phyloP scores from a whole-genome alignment of 2,888 invertebrate species.

The Frankliniella intonsa region DNA sequence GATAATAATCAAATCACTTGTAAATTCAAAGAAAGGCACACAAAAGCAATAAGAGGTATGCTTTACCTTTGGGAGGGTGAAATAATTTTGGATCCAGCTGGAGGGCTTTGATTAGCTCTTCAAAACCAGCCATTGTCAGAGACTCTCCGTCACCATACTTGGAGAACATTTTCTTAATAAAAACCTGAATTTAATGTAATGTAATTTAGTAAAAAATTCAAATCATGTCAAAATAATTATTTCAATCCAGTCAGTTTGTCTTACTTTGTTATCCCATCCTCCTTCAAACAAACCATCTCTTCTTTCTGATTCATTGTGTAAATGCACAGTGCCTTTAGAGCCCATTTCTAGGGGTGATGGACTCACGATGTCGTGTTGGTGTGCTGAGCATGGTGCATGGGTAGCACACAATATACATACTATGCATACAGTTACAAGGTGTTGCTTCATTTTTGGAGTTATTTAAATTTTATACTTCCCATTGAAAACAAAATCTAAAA shows the following conservation, averaged over 20 bases:
- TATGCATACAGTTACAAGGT: conserved; percentile 74
- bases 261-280: conserved; percentile 12
- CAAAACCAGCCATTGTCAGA: conserved; percentile 63
- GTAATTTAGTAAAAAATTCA: not conserved
- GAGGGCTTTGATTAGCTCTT: conserved; percentile 58
- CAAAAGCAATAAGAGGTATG: conserved; percentile 2
- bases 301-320: conserved; percentile 35
- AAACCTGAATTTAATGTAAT: not conserved
- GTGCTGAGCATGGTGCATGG: conserved; percentile 69
- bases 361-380: conserved; percentile 43
- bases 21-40: not conserved
- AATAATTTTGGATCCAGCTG: conserved; percentile 49
- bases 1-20: not conserved
- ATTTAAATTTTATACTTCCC: not conserved
- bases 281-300: conserved; percentile 26
- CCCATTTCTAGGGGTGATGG: conserved; percentile 38
- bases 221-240: not conserved
- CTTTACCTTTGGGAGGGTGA: conserved; percentile 28
- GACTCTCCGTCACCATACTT: conserved; percentile 61
- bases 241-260: not conserved
- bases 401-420: conserved; percentile 76
- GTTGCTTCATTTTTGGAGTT: conserved; percentile 50
- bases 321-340: conserved; percentile 38
- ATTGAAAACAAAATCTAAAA: not conserved
- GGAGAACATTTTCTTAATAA: conserved; percentile 57